Conservation (phyloP, 92 coral and sea anemone species). For the Ricordea florida region DNA sequence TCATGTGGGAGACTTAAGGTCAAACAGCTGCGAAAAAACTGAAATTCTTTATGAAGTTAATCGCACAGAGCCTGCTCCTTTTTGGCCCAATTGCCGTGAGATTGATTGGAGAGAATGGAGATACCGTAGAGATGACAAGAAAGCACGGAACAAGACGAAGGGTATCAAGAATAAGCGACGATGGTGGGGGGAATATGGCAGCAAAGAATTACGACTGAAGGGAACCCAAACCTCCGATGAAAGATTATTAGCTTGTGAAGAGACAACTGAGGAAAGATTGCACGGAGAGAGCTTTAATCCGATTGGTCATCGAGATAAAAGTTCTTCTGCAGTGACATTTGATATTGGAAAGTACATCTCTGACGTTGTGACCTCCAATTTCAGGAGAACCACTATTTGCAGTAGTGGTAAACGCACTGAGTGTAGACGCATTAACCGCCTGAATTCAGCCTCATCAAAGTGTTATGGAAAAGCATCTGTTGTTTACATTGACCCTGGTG, state of each 20-base stretch:
- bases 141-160: slow-evolving; percentile 8
- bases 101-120: slow-evolving; percentile 16
- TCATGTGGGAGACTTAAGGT: slow-evolving; percentile 57
- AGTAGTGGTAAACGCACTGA: too few relatives aligned
- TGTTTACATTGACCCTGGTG: slow-evolving; percentile 26
- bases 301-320: too few relatives aligned
- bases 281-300: background rate
- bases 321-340: background rate
- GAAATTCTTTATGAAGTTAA: slow-evolving; percentile 51
- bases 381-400: background rate
- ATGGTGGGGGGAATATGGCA: slow-evolving; percentile 25
- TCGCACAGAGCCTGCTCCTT: slow-evolving; percentile 15
- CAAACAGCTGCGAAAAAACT: background rate
- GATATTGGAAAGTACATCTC: slow-evolving; percentile 36
- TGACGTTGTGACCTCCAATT: background rate
- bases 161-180: slow-evolving; percentile 38
- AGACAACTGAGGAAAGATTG: background rate
- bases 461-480: slow-evolving; percentile 59
- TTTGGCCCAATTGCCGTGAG: slow-evolving; percentile 44
- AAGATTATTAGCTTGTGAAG: background rate
- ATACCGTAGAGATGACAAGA: background rate
- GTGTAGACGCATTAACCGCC: background rate
- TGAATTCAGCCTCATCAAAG: slow-evolving; percentile 45
- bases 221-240: background rate
- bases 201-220: slow-evolving; percentile 1